Evolutionary conservation across 1,140 invertebrate species (phyloP), one percentile per base, ranked within the genome.

Genomic region (Drosophila busckii): DNA sequence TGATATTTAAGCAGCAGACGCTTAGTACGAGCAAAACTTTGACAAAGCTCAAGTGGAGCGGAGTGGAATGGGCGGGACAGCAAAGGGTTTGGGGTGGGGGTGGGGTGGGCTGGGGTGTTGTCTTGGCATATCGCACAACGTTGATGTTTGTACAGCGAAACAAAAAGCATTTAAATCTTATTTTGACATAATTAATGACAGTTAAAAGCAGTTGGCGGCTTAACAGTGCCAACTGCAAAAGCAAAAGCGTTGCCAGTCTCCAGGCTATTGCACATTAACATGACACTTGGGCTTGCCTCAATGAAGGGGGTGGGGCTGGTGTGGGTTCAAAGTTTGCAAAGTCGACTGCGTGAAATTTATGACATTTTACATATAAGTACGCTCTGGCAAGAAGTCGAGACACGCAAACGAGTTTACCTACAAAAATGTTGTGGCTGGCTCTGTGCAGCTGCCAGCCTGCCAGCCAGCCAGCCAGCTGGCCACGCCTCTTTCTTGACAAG

Each of bases 141-240:
- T 16, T 28, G 65, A 68, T 80, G 73, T 82, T 80, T 80, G 75
- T 52, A 35, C 59, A 82, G 73, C n/a, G n/a, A n/a, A n/a, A 78
- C 73, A 80, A 80, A 80, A 82, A 80, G 75, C 75, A 82, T 82
- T 82, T 82, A 82, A 82, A 82, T 82, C 75, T 82, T 82, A 82
- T 83, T 82, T 82, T 82, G 75, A 82, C 75, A 82, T 82, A 82
- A 82, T 82, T 82, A 82, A 82, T 82, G 75, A 82, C 75, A 82
- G 75, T 75, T 82, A 82, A 82, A 82, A 82, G 75, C 75, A 82
- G 75, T 75, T 82, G 69, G 69, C 76, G 65, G 75, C 75, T 73
- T 69, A 69, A 25, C 75, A 58, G 52, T n/a, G 42, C 40, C 55
- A 31, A 29, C 26, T 69, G 26, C 28, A 31, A n/a, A 22, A 28